Percentiles rank a stretch among this genome's conserved stretches.
Evolutionary conservation across 2,113 vertebrate species (phyloP).

Genomic region (Eubucco bourcierii): DNA sequence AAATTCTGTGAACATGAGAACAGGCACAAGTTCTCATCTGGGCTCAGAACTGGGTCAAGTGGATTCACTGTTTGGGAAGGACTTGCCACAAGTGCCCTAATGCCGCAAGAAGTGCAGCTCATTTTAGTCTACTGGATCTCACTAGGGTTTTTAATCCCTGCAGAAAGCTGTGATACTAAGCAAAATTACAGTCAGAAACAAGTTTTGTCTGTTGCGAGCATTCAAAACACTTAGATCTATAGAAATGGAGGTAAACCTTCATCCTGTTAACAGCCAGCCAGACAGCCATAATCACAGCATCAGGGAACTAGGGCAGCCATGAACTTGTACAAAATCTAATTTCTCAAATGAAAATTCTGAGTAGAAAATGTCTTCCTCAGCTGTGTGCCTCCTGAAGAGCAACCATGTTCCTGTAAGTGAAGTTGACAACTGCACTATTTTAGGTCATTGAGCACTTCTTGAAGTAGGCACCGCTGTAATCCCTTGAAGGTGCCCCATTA

Average conservation of each 20-base stretch:
- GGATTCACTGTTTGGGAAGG: neutral
- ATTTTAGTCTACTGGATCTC: neutral
- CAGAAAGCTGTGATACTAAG: neutral
- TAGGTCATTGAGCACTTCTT: neutral
- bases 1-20: neutral
- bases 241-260: neutral
- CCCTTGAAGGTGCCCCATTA: neutral
- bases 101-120: neutral
- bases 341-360: neutral
- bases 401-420: neutral
- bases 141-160: neutral
- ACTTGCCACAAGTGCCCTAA: neutral
- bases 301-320: neutral
- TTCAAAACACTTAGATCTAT: neutral
- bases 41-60: neutral
- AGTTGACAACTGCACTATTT: neutral
- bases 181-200: neutral
- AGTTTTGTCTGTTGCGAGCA: neutral
- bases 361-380: neutral
- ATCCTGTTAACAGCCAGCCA: neutral
- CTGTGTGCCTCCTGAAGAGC: neutral
- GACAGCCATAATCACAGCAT: neutral
- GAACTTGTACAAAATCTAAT: neutral
- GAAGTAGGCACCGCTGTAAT: neutral
- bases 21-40: neutral